Percentiles rank a stretch among this genome's conserved stretches.
Evolutionary conservation across 2,888 invertebrate species (phyloP).

Genomic region (Lasioglossum morio): DNA sequence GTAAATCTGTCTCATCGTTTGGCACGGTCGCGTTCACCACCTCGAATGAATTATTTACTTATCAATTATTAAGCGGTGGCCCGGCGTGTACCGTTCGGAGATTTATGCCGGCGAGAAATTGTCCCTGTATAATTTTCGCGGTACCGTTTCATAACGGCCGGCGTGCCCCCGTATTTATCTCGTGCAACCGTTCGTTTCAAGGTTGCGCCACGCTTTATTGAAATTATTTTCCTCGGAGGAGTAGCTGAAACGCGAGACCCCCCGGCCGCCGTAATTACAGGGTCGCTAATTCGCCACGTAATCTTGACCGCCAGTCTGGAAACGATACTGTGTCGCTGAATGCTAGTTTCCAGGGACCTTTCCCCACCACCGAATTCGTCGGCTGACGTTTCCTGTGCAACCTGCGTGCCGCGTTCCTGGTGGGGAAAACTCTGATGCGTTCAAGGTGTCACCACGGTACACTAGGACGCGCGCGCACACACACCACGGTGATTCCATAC

Average conservation of each 20-base stretch:
- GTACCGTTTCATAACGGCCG: conserved; percentile 43
- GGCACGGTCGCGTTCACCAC: conserved; percentile 65
- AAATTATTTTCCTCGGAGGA: conserved; percentile 23
- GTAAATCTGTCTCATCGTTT: conserved; percentile 72
- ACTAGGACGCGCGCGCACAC: background rate
- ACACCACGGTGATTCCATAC: background rate
- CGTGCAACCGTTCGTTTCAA: conserved; percentile 29
- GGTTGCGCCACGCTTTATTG: conserved; percentile 34
- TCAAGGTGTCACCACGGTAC: background rate
- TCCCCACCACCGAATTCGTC: background rate
- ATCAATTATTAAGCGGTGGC: conserved; percentile 66
- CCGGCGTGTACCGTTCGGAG: conserved; percentile 55
- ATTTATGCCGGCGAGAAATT: conserved; percentile 62
- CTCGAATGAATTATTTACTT: conserved; percentile 70
- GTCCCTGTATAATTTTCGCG: conserved; percentile 47
- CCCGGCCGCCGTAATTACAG: conserved; percentile 5
- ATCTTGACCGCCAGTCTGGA: background rate
- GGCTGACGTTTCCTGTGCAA: background rate
- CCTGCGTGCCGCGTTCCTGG: background rate
- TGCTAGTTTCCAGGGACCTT: background rate
- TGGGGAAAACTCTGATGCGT: background rate
- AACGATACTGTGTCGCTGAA: background rate
- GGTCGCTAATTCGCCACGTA: background rate
- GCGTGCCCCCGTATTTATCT: conserved; percentile 5
- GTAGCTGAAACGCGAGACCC: background rate